Evolutionary conservation across 2,797 vertebrate genomes (phyloP).

Genomic region (Dryobates pubescens): DNA sequence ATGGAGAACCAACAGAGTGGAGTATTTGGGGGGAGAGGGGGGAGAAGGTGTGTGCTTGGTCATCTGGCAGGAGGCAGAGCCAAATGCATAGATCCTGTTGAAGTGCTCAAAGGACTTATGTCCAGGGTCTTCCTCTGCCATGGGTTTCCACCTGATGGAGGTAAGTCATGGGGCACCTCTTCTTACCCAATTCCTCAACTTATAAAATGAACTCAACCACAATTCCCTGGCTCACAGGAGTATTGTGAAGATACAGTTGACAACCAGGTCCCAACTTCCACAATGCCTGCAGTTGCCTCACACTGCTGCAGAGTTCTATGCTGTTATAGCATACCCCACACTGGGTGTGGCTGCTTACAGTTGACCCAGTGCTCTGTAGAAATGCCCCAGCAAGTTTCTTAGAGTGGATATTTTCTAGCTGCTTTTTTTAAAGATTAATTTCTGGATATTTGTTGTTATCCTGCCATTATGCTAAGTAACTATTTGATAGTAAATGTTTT

Average conservation of each 20-base stretch:
- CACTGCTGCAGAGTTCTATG: background rate
- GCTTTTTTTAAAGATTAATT: background rate
- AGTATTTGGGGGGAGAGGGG: background rate
- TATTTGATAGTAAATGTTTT: background rate
- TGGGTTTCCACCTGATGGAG: background rate
- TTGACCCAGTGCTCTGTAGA: background rate
- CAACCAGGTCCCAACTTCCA: background rate
- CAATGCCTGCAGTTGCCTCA: background rate
- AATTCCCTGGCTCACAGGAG: background rate
- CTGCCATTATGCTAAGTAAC: background rate
- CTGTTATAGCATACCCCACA: background rate
- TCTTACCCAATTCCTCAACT: background rate
- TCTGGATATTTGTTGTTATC: background rate
- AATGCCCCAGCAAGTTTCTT: background rate
- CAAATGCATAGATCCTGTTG: background rate
- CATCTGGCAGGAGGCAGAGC: background rate
- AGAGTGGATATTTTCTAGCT: background rate
- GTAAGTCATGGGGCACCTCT: background rate
- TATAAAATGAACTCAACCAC: background rate
- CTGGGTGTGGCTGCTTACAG: background rate
- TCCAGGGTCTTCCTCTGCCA: background rate
- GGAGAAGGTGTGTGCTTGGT: background rate
- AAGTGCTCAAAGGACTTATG: background rate
- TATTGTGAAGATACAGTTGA: background rate
- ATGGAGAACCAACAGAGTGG: background rate